Percentiles rank a stretch among this genome's conserved stretches.
phyloP scores from a whole-genome alignment of 2,797 vertebrate genomes.

The Sylvia borin region DNA sequence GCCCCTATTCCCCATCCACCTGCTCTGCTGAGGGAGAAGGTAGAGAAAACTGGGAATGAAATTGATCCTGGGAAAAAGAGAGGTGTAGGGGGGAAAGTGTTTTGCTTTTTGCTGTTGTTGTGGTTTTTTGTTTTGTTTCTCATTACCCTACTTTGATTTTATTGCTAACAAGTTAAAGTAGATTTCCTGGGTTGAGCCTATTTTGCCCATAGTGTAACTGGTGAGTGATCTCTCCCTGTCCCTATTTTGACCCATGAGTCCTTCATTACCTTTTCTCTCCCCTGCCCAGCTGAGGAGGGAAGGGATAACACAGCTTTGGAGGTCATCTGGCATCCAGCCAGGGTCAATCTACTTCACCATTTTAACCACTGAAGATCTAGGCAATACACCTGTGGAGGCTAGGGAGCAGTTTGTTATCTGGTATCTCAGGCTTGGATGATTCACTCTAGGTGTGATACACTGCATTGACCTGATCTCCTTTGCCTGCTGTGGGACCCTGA shows the following conservation, averaged over 20 bases:
- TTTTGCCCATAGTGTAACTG: background rate
- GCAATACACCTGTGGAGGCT: background rate
- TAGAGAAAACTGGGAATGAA: background rate
- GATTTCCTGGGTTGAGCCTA: rapidly evolving
- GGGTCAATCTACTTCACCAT: background rate
- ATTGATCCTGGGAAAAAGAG: background rate
- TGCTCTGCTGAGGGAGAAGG: background rate
- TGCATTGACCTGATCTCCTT: background rate
- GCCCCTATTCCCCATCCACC: background rate
- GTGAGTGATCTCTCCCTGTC: background rate
- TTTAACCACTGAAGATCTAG: background rate
- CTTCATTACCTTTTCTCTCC: background rate
- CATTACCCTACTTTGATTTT: background rate
- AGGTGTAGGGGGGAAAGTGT: rapidly evolving
- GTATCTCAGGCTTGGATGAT: background rate
- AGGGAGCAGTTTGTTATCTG: background rate
- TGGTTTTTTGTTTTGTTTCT: background rate
- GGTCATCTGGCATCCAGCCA: background rate
- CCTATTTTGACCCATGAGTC: background rate
- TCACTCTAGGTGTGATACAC: background rate
- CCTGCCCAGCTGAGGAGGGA: background rate
- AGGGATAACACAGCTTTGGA: background rate
- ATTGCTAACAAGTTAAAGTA: background rate
- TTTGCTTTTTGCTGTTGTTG: background rate
- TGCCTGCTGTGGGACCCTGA: background rate